Percentiles rank a stretch among this genome's conserved stretches.
phyloP scores from a whole-genome alignment of 2,797 vertebrate species.

The Scomberomorus guttatus region DNA sequence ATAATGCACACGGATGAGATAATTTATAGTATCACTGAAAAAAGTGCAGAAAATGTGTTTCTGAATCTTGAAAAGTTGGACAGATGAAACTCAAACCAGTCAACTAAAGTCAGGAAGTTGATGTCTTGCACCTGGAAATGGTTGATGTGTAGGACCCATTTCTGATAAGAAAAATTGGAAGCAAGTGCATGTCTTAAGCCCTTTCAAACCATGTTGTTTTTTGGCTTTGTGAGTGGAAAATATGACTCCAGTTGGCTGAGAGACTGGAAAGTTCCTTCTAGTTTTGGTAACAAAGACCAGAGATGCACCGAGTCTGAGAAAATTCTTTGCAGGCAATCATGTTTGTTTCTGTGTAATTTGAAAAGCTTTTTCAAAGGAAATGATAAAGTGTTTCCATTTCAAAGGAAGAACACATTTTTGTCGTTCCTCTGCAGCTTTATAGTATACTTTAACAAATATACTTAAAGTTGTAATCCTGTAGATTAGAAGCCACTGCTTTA shows the following conservation, averaged over 20 bases:
- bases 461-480: too few relatives aligned
- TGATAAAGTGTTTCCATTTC: too few relatives aligned
- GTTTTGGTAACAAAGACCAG: conserved; percentile 43
- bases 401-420: too few relatives aligned
- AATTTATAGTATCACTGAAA: background rate
- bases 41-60: background rate
- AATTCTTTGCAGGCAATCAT: background rate
- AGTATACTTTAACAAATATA: background rate
- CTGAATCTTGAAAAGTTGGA: background rate
- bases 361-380: too few relatives aligned
- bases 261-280: conserved; percentile 44
- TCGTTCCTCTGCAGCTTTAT: too few relatives aligned
- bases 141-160: background rate
- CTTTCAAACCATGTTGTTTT: conserved; percentile 12
- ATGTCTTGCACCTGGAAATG: background rate
- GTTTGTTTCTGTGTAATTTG: background rate
- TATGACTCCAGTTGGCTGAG: conserved; percentile 53
- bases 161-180: conserved; percentile 37
- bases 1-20: background rate
- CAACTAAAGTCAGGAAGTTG: background rate
- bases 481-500: too few relatives aligned
- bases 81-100: background rate
- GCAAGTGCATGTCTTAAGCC: background rate
- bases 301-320: background rate
- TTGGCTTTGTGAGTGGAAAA: conserved; percentile 63